Percentiles rank a stretch among this genome's conserved stretches.
Conservation (phyloP, 2,797 vertebrate species). For the Acridotheres tristis region DNA sequence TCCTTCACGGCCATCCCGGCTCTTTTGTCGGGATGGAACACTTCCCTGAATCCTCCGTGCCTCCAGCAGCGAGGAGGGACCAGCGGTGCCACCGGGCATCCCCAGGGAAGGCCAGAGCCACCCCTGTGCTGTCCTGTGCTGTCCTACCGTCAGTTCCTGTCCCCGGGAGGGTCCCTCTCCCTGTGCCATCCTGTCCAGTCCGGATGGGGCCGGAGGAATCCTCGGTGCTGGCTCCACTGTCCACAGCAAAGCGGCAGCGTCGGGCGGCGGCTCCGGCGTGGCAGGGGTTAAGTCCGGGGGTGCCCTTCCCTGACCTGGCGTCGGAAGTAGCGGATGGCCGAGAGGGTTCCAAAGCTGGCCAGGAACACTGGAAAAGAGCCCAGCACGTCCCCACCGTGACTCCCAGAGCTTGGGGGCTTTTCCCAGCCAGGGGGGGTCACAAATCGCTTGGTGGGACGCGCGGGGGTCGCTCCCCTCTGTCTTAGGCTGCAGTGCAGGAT, state of each 20-base stretch:
- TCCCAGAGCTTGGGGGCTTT: neutral
- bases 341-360: slow-evolving; percentile 91
- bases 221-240: neutral
- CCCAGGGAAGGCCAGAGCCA: neutral
- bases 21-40: neutral
- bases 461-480: neutral
- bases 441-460: neutral
- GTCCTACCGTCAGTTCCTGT: neutral
- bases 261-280: neutral
- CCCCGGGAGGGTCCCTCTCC: neutral
- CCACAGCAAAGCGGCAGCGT: neutral
- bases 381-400: neutral
- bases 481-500: too few species aligned
- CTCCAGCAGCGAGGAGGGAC: neutral
- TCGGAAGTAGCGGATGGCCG: slow-evolving; percentile 92
- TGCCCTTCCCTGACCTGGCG: slow-evolving; percentile 75
- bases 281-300: neutral
- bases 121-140: neutral
- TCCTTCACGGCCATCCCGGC: neutral
- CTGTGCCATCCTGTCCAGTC: neutral
- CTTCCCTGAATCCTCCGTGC: neutral
- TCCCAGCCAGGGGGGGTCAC: neutral
- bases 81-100: neutral
- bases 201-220: neutral
- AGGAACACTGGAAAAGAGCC: slow-evolving; percentile 84